Base-by-base conservation (phyloP, 1,140 invertebrate genomes). In the Sycophaga agraensis region DNA sequence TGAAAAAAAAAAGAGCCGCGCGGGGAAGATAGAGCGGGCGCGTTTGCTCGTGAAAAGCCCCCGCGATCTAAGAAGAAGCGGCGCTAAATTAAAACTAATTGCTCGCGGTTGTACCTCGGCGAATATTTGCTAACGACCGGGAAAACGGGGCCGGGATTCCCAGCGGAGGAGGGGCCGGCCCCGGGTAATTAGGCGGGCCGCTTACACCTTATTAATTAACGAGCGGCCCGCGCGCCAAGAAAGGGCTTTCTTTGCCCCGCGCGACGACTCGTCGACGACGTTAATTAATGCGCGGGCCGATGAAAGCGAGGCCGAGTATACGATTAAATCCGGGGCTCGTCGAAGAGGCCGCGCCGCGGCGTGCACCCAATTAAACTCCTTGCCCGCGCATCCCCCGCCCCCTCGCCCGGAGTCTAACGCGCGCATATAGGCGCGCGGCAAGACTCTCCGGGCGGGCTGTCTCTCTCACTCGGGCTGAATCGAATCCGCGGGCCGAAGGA, bases 381-480 rank as follows among this genome's bases (percentile, higher is more conserved):
- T n/a, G n/a, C n/a, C n/a, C n/a, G n/a, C n/a, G n/a, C n/a, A n/a
- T 50, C 48, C n/a, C 40, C 4, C n/a, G 4, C 40, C 40, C 40
- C 14, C 31, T 34, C 31, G 11, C 11, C 5, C 11, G n/a, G n/a
- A 3, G 35, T 39, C n/a, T 39, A n/a, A 39, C 3, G 28, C 28
- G 28, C 5, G 28, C 28, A 11, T 31, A 31, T 31, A 31, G 28
- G 39, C 39, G 48, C 16, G 37, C 26, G 53, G 40, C 19, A n/a
- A 9, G 12, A 28, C 43, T 61, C 53, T 26, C 28, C 34, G 54
- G 51, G 65, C 63, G 63, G 60, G 35, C 12, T n/a, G n/a, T n/a
- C n/a, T n/a, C n/a, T 21, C 63, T 62, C 70, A 66, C 59, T 31
- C 4, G 62, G 59, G 66, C 65, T 68, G 59, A 74, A 73, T 73